Conservation (phyloP, 2,113 vertebrate species). For the Nothoprocta pentlandii region DNA sequence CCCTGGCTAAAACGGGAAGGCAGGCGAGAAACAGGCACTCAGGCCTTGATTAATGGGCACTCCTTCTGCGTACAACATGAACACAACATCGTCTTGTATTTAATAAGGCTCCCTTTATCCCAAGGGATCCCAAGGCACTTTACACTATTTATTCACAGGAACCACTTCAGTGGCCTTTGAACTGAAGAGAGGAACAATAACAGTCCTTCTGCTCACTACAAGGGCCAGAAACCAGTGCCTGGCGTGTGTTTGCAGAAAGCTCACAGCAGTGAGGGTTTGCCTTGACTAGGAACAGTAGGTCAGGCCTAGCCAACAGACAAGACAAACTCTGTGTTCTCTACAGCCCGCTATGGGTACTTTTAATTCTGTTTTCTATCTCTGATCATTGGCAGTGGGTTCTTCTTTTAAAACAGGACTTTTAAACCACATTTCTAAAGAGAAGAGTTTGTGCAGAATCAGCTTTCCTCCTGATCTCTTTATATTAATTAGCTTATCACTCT, state of each 20-base stretch:
- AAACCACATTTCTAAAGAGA: background rate
- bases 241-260: background rate
- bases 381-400: background rate
- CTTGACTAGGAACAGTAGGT: background rate
- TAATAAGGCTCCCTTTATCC: constrained; percentile 68
- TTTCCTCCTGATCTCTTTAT: constrained; percentile 19
- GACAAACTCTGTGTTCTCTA: background rate
- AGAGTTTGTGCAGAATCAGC: constrained; percentile 31
- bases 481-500: background rate
- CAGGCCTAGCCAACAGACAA: background rate
- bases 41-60: background rate
- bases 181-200: constrained; percentile 36
- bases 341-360: background rate
- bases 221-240: constrained; percentile 24
- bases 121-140: constrained; percentile 33
- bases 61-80: constrained; percentile 6
- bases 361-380: background rate
- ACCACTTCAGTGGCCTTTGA: constrained; percentile 63
- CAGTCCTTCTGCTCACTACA: background rate
- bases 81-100: constrained; percentile 32
- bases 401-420: constrained; percentile 11
- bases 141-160: constrained; percentile 61
- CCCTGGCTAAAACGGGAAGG: background rate
- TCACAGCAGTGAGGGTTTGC: background rate
- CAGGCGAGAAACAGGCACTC: background rate